Base-by-base conservation (phyloP, 1,140 invertebrate species). In the Nasonia giraulti region DNA sequence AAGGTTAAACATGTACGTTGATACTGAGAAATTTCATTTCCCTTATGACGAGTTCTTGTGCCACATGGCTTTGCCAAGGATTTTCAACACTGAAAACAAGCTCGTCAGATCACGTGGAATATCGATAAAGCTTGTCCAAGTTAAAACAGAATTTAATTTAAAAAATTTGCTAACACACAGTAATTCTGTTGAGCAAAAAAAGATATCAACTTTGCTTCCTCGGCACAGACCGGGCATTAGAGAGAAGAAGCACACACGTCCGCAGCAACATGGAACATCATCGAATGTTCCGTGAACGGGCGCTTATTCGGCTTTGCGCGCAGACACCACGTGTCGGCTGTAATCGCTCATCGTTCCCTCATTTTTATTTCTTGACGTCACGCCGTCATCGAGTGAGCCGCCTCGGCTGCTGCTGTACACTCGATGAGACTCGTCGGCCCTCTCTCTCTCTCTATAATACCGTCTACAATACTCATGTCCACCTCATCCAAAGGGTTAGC, bases 311-410 rank as follows among this genome's bases (percentile, higher is more conserved):
- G 14, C 47, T 50, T 50, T 50, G 47, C 47, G 47, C 47, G 47
- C 47, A 50, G 47, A 50, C 3, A 71, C n/a, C 69, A 71, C 69
- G 69, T 71, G 69, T 27, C 69, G 23, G 27, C 27, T 27, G 23
- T 71, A 71, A 69, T 33, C 23, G 69, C 69, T 31, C 31, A n/a
- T 62, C 17, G 17, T 62, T 62, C 55, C 55, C 55, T 62, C 55
- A n/a, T 62, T 62, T 81, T 80, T 73, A 11, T 33, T 73, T 55
- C 20, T 55, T 55, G 80, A 73, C 68, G 69, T 81, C 69, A 81
- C 44, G 69, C 80, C 33, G 40, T 69, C 62, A 80, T 80, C 68
- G 14, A 81, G 68, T 73, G 73, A 37, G 33, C 27, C 8, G 11
- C 66, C 66, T 44, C 33, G 33, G 27, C 68, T 14, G 17, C 12